Evolutionary conservation across 2,797 vertebrate species (phyloP), one percentile per base, ranked within the genome.

Genomic region (Notolabrus celidotus): DNA sequence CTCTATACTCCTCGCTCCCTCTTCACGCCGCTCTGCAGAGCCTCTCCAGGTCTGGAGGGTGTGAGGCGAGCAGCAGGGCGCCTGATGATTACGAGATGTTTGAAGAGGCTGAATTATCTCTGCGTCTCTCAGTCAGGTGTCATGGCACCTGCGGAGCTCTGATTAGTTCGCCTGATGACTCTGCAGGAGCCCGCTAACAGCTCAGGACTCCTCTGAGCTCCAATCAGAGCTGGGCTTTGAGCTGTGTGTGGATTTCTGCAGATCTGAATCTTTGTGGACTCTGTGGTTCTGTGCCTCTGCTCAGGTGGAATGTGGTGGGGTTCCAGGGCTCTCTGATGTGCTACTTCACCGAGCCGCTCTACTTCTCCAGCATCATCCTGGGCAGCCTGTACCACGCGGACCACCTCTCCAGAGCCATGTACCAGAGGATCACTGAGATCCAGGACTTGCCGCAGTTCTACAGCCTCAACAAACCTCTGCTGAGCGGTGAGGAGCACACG

Each of bases 281-380:
- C 0, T 1, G n/a, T 19, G 7, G 4, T 12, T 54, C 2, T 60
- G 4, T 42, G 29, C 8, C 10, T 7, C 14, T 1, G 34, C 43
- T 53, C 89, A 98, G 97, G 91, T 98, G 97, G 97, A 98, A 98
- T 54, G 95, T 98, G 82, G 92, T 98, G 41, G 97, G 97, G 57
- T 90, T 98, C 82, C 97, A 99, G 89, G 97, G 97, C 60, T 95
- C 97, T 54, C 91, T 99, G 86, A 94, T 99, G 92, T 97, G 95
- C 92, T 94, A 97, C 86, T 97, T 99, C 75, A 94, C 96, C 17
- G 95, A 96, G 86, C 97, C 97, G 53, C 90, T 99, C 79, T 98
- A 98, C 93, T 95, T 98, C 91, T 97, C 96, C 73, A 99, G 97
- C 92, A 96, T 99, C 89, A 96, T 99, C 89, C 89, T 98, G 93